These are phyloP conservation scores for Drosophila sturtevanti DNA, from an alignment of 1,140 invertebrate genomes.

Conservation along the genomic window DNA sequence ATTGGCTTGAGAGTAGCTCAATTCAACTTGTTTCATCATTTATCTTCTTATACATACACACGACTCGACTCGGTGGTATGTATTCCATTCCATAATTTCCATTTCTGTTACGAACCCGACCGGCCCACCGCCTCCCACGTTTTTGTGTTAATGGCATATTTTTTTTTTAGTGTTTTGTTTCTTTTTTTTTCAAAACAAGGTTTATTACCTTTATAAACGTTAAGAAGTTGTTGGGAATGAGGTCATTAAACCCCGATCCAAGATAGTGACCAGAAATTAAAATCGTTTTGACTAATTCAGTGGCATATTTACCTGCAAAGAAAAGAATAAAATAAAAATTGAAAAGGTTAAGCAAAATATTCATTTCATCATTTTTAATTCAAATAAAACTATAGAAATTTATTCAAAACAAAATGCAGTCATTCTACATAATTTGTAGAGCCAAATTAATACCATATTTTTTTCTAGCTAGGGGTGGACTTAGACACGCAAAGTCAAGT, in stretches of 20 bases:
- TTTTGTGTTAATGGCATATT: constrained; percentile 46
- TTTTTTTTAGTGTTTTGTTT: background rate
- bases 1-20: background rate
- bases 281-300: constrained; percentile 15
- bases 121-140: constrained; percentile 27
- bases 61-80: too few species aligned
- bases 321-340: constrained; percentile 35
- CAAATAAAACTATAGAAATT: too few species aligned
- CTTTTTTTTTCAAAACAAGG: background rate
- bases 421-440: too few species aligned
- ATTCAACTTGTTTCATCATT: background rate
- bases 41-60: background rate
- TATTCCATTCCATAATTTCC: background rate
- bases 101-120: background rate
- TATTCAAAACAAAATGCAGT: too few species aligned
- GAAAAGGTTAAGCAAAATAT: background rate
- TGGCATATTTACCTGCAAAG: constrained; percentile 49
- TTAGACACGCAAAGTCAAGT: too few species aligned
- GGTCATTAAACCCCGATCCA: constrained; percentile 44
- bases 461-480: too few species aligned
- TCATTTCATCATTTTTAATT: background rate
- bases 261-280: constrained; percentile 24
- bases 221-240: constrained; percentile 29
- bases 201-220: constrained; percentile 42
- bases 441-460: too few species aligned